These are phyloP conservation scores for Calidris pugnax DNA, from an alignment of 2,113 vertebrate species.

Conservation along the genomic window DNA sequence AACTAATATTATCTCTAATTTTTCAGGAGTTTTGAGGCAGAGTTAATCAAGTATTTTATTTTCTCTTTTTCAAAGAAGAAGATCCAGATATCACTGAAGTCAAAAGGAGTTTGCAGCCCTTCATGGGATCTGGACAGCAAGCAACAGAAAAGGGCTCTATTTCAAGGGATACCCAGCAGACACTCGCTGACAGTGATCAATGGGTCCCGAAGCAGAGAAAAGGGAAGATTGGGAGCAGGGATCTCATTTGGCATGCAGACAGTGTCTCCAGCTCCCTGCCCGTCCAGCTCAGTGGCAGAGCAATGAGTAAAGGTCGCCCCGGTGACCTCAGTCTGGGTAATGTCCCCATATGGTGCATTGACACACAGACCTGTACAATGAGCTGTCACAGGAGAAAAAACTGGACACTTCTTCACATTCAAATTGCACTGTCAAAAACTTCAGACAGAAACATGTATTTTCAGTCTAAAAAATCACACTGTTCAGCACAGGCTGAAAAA, in stretches of 20 bases:
- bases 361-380: not conserved
- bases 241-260: conserved; percentile 46
- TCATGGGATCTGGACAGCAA: not conserved
- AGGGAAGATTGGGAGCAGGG: not conserved
- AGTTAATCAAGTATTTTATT: not conserved
- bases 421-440: conserved; percentile 25
- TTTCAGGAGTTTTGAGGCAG: not conserved
- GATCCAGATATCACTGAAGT: not conserved
- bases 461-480: not conserved
- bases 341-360: not conserved
- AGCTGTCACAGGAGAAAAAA: not conserved
- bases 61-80: not conserved
- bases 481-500: not conserved
- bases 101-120: not conserved
- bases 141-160: not conserved
- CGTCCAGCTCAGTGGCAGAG: conserved; percentile 30
- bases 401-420: conserved; percentile 1
- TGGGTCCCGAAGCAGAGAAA: not conserved
- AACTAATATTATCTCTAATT: not conserved
- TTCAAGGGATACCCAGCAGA: not conserved
- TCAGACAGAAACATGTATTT: not conserved
- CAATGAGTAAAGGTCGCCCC: not conserved
- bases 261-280: not conserved
- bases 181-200: conserved; percentile 7
- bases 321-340: conserved; percentile 14